Evolutionary conservation across 2,888 invertebrate species (phyloP).

Genomic region (Melanotus villosus): DNA sequence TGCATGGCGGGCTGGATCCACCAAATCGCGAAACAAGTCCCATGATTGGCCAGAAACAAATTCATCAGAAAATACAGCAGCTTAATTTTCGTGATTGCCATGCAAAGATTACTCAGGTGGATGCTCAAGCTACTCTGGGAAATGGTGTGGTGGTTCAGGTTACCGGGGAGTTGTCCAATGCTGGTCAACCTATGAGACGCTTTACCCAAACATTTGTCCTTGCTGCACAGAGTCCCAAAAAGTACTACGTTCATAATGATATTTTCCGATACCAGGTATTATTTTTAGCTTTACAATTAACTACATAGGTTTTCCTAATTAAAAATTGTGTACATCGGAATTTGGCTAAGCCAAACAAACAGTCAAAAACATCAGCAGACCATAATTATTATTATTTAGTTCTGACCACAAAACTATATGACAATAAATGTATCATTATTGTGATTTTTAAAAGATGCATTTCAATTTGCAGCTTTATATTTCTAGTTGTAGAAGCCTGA

Average conservation of each 20-base stretch:
- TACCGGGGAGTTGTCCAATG: conserved; percentile 96
- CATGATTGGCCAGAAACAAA: conserved; percentile 93
- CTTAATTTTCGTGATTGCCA: conserved; percentile 97
- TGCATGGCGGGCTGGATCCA: conserved; percentile 92
- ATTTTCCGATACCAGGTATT: conserved; percentile 92
- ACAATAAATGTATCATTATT: no score
- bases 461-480: no score
- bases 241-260: conserved; percentile 99
- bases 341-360: no score
- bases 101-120: conserved; percentile 97
- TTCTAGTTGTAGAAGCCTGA: no score
- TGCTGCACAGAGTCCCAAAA: conserved; percentile 95
- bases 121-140: conserved; percentile 94
- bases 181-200: conserved; percentile 96
- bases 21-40: conserved; percentile 87
- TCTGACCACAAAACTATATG: no score
- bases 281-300: no score
- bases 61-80: conserved; percentile 95
- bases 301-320: no score
- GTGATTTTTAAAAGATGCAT: no score
- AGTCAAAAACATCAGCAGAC: no score
- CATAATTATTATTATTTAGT: no score
- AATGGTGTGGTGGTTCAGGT: conserved; percentile 98
- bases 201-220: conserved; percentile 99
- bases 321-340: no score